Evolutionary conservation across 2,797 vertebrate species (phyloP).

Genomic region (Gorsachius magnificus): DNA sequence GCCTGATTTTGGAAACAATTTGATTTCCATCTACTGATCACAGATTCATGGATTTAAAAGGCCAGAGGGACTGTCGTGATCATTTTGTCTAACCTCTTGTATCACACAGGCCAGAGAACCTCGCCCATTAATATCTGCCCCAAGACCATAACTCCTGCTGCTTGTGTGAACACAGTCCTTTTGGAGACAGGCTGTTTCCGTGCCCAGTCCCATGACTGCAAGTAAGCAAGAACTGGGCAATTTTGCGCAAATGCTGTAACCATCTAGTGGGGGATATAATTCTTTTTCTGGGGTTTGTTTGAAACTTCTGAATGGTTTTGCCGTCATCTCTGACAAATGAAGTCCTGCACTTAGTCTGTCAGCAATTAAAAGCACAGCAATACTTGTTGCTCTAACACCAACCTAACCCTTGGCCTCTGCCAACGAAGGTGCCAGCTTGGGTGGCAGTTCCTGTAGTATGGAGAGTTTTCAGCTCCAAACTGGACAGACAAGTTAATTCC

Average conservation of each 20-base stretch:
- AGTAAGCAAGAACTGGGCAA: neutral
- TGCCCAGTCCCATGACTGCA: neutral
- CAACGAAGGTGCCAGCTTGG: slow-evolving; percentile 22
- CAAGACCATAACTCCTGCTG: neutral
- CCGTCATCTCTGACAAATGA: slow-evolving; percentile 9
- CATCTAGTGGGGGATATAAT: neutral
- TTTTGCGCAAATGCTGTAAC: neutral
- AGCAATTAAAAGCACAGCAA: slow-evolving; percentile 10
- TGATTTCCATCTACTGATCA: neutral
- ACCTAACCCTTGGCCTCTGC: slow-evolving; percentile 23
- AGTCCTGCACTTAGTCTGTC: slow-evolving; percentile 22
- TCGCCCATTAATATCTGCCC: neutral
- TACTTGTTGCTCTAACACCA: neutral
- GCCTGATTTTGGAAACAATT: neutral
- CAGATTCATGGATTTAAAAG: slow-evolving; percentile 21
- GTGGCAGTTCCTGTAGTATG: slow-evolving; percentile 17
- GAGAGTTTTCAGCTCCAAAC: slow-evolving; percentile 33
- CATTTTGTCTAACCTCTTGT: neutral
- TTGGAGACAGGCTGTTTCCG: neutral
- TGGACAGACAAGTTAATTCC: slow-evolving; percentile 59
- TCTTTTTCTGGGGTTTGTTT: neutral
- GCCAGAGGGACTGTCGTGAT: neutral
- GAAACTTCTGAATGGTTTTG: neutral
- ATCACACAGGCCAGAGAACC: neutral
- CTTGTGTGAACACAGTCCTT: neutral